Percentiles rank a stretch among this genome's conserved stretches.
Evolutionary conservation across 2,797 vertebrate species (phyloP).

Genomic region (Pampus argenteus): DNA sequence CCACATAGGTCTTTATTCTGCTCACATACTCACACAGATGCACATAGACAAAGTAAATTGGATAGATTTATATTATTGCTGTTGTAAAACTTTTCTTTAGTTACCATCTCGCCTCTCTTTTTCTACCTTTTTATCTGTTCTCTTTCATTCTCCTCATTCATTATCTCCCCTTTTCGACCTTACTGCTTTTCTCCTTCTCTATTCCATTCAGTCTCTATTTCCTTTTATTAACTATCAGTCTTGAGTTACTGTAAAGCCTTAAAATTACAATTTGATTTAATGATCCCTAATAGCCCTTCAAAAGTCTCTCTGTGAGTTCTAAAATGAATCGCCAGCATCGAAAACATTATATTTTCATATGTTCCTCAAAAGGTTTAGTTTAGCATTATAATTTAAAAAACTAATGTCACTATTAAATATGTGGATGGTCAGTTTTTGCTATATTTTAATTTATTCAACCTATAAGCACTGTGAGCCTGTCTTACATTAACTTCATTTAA

Average conservation of each 20-base stretch:
- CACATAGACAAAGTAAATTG: constrained; percentile 62
- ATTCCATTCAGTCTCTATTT: neutral
- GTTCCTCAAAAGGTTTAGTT: neutral
- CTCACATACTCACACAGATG: constrained; percentile 43
- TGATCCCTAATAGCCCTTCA: neutral
- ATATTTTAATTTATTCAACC: neutral
- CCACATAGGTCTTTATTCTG: constrained; percentile 67
- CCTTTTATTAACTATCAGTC: neutral
- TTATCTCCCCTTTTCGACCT: neutral
- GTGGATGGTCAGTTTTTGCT: neutral
- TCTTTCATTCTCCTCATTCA: constrained; percentile 9
- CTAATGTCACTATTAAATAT: neutral
- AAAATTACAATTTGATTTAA: neutral
- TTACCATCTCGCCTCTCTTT: constrained; percentile 11
- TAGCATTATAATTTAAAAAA: neutral
- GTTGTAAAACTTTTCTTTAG: constrained; percentile 36
- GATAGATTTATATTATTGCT: constrained; percentile 74
- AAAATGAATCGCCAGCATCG: neutral
- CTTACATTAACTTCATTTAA: neutral
- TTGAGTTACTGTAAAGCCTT: neutral
- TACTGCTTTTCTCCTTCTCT: neutral
- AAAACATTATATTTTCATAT: neutral
- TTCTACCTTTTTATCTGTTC: constrained; percentile 27
- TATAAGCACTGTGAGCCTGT: no score
- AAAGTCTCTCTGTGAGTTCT: neutral